Percentiles rank a stretch among this genome's conserved stretches.
Evolutionary conservation across 2,888 invertebrate species (phyloP).

Genomic region (Electrophaes corylata): DNA sequence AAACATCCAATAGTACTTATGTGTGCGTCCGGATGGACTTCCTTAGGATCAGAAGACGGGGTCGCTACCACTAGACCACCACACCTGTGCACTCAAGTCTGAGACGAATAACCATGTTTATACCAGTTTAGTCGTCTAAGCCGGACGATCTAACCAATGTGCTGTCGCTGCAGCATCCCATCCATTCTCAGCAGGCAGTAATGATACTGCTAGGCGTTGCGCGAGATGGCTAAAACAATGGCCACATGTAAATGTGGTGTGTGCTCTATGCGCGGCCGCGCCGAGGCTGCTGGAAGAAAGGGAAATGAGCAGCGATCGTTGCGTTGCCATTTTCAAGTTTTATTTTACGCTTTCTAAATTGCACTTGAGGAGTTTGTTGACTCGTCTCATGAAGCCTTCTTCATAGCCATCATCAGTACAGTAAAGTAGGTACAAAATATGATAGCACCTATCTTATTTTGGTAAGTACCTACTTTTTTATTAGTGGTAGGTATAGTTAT

Average conservation of each 20-base stretch:
- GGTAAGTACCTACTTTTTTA: no score
- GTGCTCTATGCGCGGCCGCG: conserved; percentile 19
- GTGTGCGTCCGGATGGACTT: no score
- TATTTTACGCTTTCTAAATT: conserved; percentile 78
- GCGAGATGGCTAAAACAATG: conserved; percentile 46
- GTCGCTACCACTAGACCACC: not conserved
- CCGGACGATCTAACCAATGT: not conserved
- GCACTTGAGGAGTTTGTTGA: conserved; percentile 48
- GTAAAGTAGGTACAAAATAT: no score
- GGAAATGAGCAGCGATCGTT: conserved; percentile 67
- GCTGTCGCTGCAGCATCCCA: not conserved
- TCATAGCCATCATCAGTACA: not conserved
- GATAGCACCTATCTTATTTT: no score
- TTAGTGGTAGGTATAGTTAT: no score
- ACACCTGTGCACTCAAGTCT: no score
- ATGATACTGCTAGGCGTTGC: conserved; percentile 17
- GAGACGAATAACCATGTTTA: no score
- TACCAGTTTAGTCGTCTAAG: no score
- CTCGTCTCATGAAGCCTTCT: conserved; percentile 18
- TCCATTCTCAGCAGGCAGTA: conserved; percentile 11
- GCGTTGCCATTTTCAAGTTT: conserved; percentile 64
- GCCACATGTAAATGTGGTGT: conserved; percentile 62
- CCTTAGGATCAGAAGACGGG: no score
- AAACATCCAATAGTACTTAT: no score
- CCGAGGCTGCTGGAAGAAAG: conserved; percentile 60